Base-by-base conservation (phyloP, 2,888 invertebrate genomes). In the Pachycephus smyrnensis region DNA sequence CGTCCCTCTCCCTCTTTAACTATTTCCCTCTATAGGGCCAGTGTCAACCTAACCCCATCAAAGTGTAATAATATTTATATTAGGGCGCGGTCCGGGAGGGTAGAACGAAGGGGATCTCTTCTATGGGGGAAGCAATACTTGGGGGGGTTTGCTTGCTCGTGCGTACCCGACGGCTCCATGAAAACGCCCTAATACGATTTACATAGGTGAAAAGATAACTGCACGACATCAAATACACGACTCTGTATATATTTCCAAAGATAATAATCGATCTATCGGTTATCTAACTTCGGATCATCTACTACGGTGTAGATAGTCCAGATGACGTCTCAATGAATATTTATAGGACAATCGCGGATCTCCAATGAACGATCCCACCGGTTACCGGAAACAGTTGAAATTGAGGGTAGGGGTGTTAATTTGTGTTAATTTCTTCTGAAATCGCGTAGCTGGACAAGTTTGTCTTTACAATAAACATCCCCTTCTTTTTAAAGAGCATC, bases 21-120 rank as follows among this genome's bases (percentile, higher is more conserved):
- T 40, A 40, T 40, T 40, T 40, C 40, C 40, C 40, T 55, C 9
- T 76, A n/a, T 71, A 73, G 76, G 76, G 84, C 89, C 89, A 89
- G 89, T 91, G 89, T 90, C 91, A 90, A 89, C 88, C 87, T 91
- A 91, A 91, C 91, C 91, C 91, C 88, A 91, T 91, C 91, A 91
- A 91, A 91, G 89, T 91, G 90, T 91, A 91, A 91, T 91, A 91
- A 91, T 91, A 91, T 91, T 91, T 91, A 91, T 91, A 91, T 91
- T 91, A 91, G 90, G 90, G 90, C 86, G 89, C 88, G 88, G 87
- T 88, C 82, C 32, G 82, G 84, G 85, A 88, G 88, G 90, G 88
- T 86, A 81, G 88, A 78, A 78, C 80, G 76, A 71, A 79, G 82
- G 82, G 84, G 81, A 55, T 80, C 82, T 83, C 81, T 81, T 81